Percentiles rank a stretch among this genome's conserved stretches.
Evolutionary conservation across 2,113 vertebrate genomes (phyloP).

Genomic region (Ictidomys tridecemlineatus): DNA sequence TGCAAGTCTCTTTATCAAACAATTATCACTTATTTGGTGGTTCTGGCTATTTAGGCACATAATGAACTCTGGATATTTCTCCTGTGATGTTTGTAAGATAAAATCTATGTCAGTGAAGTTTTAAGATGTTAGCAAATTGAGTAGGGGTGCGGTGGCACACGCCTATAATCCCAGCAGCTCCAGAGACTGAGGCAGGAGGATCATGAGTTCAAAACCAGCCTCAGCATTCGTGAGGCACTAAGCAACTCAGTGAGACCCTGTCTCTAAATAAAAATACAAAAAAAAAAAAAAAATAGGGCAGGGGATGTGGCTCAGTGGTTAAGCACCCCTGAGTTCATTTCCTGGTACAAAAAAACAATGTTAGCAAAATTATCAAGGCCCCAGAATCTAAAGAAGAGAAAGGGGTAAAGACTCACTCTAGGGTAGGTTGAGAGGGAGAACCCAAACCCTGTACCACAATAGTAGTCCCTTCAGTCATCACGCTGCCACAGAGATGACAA

Average conservation of each 20-base stretch:
- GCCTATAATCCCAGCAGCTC: too few species aligned
- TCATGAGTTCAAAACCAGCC: too few species aligned
- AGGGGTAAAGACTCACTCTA: neutral
- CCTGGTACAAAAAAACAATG: neutral
- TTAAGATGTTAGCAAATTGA: constrained; percentile 58
- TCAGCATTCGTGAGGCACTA: too few species aligned
- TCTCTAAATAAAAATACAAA: too few species aligned
- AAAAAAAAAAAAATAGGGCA: too few species aligned
- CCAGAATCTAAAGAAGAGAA: neutral
- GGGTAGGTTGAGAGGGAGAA: neutral
- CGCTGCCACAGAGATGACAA: neutral
- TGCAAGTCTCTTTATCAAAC: constrained; percentile 66
- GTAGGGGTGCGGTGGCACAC: constrained; percentile 16
- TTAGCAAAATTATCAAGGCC: constrained; percentile 63
- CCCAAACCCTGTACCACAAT: rapidly evolving
- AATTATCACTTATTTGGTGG: constrained; percentile 69
- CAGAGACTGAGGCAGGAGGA: too few species aligned
- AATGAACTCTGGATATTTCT: constrained; percentile 49
- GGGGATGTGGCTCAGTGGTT: too few species aligned
- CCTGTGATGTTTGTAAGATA: constrained; percentile 49
- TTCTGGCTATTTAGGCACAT: constrained; percentile 23
- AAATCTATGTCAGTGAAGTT: constrained; percentile 39
- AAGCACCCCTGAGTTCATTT: too few species aligned
- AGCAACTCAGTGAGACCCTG: too few species aligned
- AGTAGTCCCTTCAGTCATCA: neutral